Conservation (phyloP, 1,140 invertebrate genomes). For the Listronotus bonariensis region DNA sequence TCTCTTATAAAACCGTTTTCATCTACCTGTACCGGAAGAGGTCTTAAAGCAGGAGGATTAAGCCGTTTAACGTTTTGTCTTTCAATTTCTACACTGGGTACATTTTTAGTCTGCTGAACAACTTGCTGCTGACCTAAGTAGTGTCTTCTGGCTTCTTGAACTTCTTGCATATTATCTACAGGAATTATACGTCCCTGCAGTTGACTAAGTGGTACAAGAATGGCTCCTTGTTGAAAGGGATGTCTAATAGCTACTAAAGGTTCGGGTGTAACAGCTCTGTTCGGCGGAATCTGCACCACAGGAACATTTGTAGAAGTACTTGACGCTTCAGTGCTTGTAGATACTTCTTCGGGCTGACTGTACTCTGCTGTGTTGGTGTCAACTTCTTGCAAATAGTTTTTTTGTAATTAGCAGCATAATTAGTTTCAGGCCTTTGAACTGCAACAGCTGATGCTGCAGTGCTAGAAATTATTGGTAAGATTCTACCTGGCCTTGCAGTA, state of each 20-base stretch:
- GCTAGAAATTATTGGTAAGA: conserved; percentile 36
- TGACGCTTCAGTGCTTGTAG: conserved; percentile 40
- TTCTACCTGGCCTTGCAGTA: conserved; percentile 58
- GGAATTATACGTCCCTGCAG: conserved; percentile 53
- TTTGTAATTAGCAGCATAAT: conserved; percentile 45
- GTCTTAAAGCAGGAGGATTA: conserved; percentile 40
- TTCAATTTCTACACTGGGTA: conserved; percentile 40
- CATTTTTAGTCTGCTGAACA: conserved; percentile 39
- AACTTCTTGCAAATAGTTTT: conserved; percentile 37
- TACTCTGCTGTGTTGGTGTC: conserved; percentile 42
- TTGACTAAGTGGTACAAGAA: conserved; percentile 56
- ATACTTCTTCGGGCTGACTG: conserved; percentile 20
- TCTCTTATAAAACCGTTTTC: conserved; percentile 50
- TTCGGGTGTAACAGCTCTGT: conserved; percentile 47
- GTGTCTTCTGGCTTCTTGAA: conserved; percentile 38
- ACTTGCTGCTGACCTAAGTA: conserved; percentile 26
- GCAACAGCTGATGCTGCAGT: conserved; percentile 47
- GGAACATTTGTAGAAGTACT: conserved; percentile 42
- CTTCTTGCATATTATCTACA: conserved; percentile 35
- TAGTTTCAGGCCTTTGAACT: conserved; percentile 49
- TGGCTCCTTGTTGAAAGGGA: conserved; percentile 58
- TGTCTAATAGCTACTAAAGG: conserved; percentile 56
- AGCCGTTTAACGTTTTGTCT: conserved; percentile 48
- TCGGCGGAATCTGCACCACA: conserved; percentile 51
- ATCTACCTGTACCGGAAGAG: conserved; percentile 52